A percentile compares a stretch with the other conserved stretches of the same genome.
These are phyloP conservation scores for Stictonetta naevosa DNA, from an alignment of 2,113 vertebrate genomes.

Conservation along the genomic window DNA sequence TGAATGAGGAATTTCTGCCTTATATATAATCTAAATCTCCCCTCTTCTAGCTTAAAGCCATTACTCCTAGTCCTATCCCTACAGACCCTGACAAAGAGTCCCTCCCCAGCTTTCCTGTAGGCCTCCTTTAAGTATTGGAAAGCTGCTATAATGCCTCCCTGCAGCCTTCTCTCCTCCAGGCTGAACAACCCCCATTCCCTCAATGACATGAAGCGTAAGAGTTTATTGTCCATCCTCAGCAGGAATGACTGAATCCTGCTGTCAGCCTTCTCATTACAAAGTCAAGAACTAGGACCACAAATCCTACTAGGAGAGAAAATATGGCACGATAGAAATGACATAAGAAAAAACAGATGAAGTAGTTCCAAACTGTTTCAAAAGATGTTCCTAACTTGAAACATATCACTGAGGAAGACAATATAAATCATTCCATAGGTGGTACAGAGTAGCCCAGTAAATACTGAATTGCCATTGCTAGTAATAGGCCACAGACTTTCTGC, in stretches of 20 bases:
- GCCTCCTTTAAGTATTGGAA: too few species aligned
- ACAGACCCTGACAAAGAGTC: too few species aligned
- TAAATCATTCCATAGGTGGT: background rate
- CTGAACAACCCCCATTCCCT: too few species aligned
- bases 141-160: too few species aligned
- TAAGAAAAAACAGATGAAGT: background rate
- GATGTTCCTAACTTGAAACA: background rate
- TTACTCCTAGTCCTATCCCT: too few species aligned
- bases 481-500: too few species aligned
- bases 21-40: too few species aligned
- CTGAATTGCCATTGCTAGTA: background rate
- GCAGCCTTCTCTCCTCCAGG: too few species aligned
- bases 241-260: slow-evolving; percentile 22
- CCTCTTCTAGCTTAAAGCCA: too few species aligned
- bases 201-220: background rate
- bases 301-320: slow-evolving; percentile 19
- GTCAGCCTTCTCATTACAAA: slow-evolving; percentile 24
- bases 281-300: background rate
- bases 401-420: background rate
- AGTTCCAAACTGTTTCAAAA: background rate
- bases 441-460: background rate
- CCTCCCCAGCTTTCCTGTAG: too few species aligned
- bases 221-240: background rate
- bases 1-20: too few species aligned
- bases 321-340: background rate